These are phyloP conservation scores for Apus apus DNA, from an alignment of 2,113 vertebrate species.

Conservation along the genomic window DNA sequence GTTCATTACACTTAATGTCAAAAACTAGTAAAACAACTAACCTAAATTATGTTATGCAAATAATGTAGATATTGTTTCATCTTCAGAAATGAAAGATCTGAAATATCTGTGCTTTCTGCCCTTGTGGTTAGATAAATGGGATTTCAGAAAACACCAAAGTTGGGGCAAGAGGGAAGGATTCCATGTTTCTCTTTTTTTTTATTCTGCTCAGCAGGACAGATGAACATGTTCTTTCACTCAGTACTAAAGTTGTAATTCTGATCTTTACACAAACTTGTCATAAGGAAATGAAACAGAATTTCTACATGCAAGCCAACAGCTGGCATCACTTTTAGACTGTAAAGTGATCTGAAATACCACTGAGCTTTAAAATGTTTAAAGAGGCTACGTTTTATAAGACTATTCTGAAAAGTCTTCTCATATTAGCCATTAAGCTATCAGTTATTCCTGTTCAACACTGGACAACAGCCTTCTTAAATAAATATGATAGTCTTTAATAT, in stretches of 20 bases:
- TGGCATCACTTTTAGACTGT: not conserved
- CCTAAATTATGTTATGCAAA: conserved; percentile 5
- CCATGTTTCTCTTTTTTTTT: not conserved
- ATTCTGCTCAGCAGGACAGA: not conserved
- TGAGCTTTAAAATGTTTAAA: not conserved
- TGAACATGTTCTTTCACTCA: not conserved
- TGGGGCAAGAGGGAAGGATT: not conserved
- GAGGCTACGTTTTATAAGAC: not conserved
- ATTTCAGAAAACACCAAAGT: not conserved
- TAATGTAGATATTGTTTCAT: not conserved
- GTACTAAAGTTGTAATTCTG: not conserved
- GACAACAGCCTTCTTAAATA: not conserved
- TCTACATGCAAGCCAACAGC: not conserved
- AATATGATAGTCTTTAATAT: not conserved
- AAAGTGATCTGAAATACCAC: not conserved
- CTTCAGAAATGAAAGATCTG: conserved; percentile 24
- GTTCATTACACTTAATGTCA: not conserved
- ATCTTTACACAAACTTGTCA: not conserved
- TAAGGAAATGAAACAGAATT: conserved; percentile 2
- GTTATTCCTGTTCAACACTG: not conserved
- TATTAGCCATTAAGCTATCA: not conserved
- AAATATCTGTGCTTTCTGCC: conserved; percentile 29
- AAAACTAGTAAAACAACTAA: conserved; percentile 13
- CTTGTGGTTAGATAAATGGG: not conserved
- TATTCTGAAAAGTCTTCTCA: not conserved